Conservation (phyloP, 2,113 vertebrate species). For the Struthio camelus region DNA sequence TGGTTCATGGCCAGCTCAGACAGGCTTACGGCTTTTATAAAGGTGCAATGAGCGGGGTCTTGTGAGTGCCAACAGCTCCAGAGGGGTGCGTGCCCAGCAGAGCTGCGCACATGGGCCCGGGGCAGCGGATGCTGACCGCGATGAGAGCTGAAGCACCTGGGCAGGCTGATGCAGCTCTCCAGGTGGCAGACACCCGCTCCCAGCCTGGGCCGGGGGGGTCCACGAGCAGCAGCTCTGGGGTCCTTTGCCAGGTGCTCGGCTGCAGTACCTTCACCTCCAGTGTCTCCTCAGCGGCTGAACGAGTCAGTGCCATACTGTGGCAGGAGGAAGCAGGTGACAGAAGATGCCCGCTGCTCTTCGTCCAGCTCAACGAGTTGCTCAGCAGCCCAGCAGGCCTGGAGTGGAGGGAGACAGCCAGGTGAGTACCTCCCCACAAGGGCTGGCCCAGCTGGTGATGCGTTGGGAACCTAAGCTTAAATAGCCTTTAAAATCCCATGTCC, state of each 20-base stretch:
- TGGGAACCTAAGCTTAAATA: neutral
- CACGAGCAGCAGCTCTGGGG: neutral
- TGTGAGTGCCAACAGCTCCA: neutral
- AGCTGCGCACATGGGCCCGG: rapidly evolving
- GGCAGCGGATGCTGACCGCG: neutral
- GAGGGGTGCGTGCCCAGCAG: neutral
- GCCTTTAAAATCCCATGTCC: neutral
- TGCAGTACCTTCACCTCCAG: constrained; percentile 47
- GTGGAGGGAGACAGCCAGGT: constrained; percentile 82
- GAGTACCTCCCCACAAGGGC: neutral
- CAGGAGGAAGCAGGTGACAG: neutral
- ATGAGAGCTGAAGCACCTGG: neutral
- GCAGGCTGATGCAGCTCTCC: rapidly evolving
- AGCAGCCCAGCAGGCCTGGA: constrained; percentile 36
- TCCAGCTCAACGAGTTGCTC: constrained; percentile 80
- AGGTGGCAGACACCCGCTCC: rapidly evolving
- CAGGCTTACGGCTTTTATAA: constrained; percentile 46
- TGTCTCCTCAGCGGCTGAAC: neutral
- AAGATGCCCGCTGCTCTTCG: constrained; percentile 65
- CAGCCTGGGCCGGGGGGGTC: neutral
- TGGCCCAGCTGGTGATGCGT: neutral
- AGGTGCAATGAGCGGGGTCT: neutral
- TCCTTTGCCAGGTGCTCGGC: neutral
- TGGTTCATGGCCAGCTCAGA: constrained; percentile 15
- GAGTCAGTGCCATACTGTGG: neutral